Evolutionary conservation across 2,113 vertebrate species (phyloP).

Genomic region (Megaceryle torquata): DNA sequence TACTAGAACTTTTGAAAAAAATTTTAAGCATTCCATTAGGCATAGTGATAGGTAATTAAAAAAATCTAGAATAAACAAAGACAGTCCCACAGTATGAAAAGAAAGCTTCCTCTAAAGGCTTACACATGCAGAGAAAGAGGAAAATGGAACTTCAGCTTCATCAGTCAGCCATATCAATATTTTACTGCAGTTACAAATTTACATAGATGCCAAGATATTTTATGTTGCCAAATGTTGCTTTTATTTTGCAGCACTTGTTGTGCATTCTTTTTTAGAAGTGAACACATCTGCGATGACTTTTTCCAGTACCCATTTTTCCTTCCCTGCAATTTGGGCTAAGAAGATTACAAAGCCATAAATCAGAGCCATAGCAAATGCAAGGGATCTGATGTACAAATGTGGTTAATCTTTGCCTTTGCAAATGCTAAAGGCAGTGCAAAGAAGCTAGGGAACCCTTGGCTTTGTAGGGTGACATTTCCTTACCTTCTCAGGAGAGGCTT

Average conservation of each 20-base stretch:
- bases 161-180: conserved; percentile 76
- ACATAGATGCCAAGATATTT: conserved; percentile 79
- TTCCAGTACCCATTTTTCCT: conserved; percentile 64
- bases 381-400: conserved; percentile 57
- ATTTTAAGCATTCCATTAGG: background rate
- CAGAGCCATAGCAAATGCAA: conserved; percentile 17
- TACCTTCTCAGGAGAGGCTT: background rate
- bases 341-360: conserved; percentile 70
- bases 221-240: conserved; percentile 80
- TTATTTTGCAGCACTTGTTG: conserved; percentile 79
- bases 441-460: background rate
- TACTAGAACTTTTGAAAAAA: background rate
- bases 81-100: background rate
- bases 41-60: background rate
- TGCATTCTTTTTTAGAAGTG: conserved; percentile 76
- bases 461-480: conserved; percentile 2
- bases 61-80: background rate
- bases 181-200: conserved; percentile 76
- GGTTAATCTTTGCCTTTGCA: conserved; percentile 38
- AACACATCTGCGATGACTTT: conserved; percentile 79
- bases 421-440: background rate
- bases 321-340: conserved; percentile 59
- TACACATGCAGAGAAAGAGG: conserved; percentile 37
- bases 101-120: conserved; percentile 35
- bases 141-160: conserved; percentile 67